Evolutionary conservation across 2,888 invertebrate genomes (phyloP).

Genomic region (Hyppa rectilinea): DNA sequence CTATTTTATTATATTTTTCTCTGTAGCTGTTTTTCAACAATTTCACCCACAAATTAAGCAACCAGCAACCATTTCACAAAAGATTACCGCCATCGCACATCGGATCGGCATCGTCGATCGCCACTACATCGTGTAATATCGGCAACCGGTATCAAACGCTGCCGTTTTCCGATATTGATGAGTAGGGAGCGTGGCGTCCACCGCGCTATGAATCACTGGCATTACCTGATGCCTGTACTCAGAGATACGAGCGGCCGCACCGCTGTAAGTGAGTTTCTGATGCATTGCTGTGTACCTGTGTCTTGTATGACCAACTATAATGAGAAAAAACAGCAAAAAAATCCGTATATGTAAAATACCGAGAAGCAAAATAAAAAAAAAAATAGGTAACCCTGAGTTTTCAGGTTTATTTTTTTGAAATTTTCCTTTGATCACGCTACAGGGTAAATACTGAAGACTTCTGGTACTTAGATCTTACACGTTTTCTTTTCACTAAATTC

Average conservation of each 20-base stretch:
- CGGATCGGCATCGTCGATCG: constrained; percentile 19
- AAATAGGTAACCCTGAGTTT: no score
- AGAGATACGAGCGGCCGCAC: constrained; percentile 14
- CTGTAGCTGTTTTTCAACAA: background rate
- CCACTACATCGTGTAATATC: constrained; percentile 65
- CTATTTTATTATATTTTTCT: background rate
- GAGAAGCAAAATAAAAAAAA: no score
- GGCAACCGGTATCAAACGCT: constrained; percentile 75
- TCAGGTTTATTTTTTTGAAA: background rate
- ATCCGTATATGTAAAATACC: no score
- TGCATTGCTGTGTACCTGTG: constrained; percentile 46
- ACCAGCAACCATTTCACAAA: constrained; percentile 25
- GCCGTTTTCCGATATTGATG: constrained; percentile 83
- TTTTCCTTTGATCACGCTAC: background rate
- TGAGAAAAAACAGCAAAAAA: no score
- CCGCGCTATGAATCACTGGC: constrained; percentile 80
- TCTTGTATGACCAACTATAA: background rate
- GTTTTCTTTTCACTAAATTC: background rate
- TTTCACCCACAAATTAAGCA: constrained; percentile 12
- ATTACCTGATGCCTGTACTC: constrained; percentile 74
- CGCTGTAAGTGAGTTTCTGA: background rate
- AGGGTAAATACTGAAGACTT: background rate
- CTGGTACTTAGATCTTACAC: no score
- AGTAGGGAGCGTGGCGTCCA: constrained; percentile 75
- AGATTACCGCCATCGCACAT: constrained; percentile 38